phyloP scores from a whole-genome alignment of 2,113 vertebrate species.

The Stigmatopora argus region DNA sequence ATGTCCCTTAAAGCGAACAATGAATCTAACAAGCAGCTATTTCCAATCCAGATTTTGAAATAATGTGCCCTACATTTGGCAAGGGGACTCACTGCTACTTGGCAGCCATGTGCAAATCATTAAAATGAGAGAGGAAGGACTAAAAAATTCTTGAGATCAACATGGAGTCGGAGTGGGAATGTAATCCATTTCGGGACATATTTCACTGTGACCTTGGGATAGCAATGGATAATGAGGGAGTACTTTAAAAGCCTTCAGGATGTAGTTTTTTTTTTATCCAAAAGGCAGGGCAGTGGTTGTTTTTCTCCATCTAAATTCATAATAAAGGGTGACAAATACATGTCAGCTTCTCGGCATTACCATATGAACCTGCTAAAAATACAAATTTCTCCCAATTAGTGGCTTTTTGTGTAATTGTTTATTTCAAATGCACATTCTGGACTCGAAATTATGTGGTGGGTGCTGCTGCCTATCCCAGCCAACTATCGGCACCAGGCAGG shows the following conservation, averaged over 20 bases:
- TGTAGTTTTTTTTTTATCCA: conserved; percentile 8
- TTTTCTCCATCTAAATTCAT: conserved; percentile 29
- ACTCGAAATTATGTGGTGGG: conserved; percentile 29
- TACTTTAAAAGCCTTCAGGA: conserved; percentile 48
- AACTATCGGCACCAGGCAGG: no score
- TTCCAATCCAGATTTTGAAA: conserved; percentile 6
- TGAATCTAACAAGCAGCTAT: conserved; percentile 10
- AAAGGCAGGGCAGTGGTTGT: conserved; percentile 40
- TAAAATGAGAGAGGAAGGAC: conserved; percentile 33
- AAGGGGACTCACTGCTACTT: conserved; percentile 35
- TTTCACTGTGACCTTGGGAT: conserved; percentile 62
- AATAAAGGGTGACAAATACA: conserved; percentile 57
- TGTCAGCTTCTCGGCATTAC: conserved; percentile 48
- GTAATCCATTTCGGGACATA: conserved; percentile 64
- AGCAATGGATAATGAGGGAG: conserved; percentile 64
- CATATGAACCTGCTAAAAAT: conserved; percentile 61
- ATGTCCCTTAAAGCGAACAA: conserved; percentile 2
- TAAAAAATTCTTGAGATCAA: conserved; percentile 21
- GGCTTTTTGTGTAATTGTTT: conserved; percentile 49
- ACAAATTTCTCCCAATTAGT: conserved; percentile 27
- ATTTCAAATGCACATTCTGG: conserved; percentile 60
- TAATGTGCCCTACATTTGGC: conserved; percentile 1
- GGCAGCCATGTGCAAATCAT: conserved; percentile 64
- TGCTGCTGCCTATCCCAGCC: conserved; percentile 12
- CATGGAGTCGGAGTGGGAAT: conserved; percentile 43